Conservation (phyloP, 1,140 invertebrate genomes). For the Hycleus phaleratus region DNA sequence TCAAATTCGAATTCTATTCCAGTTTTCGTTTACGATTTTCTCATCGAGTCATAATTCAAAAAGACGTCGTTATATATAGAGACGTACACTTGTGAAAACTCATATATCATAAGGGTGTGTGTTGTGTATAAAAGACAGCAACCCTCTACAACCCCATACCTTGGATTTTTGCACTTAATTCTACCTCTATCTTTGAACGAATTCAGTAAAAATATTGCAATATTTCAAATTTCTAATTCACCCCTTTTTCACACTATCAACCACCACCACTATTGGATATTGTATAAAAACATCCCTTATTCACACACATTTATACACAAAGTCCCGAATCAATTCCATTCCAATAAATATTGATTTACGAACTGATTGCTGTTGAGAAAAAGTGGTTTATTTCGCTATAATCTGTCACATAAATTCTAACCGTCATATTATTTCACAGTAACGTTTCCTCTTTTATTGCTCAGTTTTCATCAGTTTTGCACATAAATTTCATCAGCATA, state of each 20-base stretch:
- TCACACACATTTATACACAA: constrained; percentile 9
- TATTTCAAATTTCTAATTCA: too few relatives aligned
- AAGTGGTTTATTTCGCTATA: constrained; percentile 37
- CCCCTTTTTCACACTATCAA: too few relatives aligned
- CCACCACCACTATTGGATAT: constrained; percentile 16
- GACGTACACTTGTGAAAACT: constrained; percentile 30
- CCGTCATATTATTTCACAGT: too few relatives aligned
- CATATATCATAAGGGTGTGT: constrained; percentile 21
- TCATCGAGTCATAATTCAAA: constrained; percentile 20
- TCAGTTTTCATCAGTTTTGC: too few relatives aligned
- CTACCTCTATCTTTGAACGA: too few relatives aligned
- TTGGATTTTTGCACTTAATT: not conserved
- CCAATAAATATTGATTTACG: constrained; percentile 39
- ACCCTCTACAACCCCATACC: not conserved
- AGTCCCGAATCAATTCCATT: constrained; percentile 31
- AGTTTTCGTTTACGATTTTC: too few relatives aligned
- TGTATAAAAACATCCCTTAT: constrained; percentile 33
- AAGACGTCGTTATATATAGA: constrained; percentile 20
- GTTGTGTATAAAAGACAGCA: too few relatives aligned
- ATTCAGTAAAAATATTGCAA: too few relatives aligned
- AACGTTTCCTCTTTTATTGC: too few relatives aligned
- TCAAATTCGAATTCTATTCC: too few relatives aligned
- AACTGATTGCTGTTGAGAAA: constrained; percentile 30
- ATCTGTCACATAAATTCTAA: constrained; percentile 29
- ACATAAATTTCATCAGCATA: too few relatives aligned